Base-by-base conservation (phyloP, 2,113 vertebrate species). In the Eubucco bourcierii region DNA sequence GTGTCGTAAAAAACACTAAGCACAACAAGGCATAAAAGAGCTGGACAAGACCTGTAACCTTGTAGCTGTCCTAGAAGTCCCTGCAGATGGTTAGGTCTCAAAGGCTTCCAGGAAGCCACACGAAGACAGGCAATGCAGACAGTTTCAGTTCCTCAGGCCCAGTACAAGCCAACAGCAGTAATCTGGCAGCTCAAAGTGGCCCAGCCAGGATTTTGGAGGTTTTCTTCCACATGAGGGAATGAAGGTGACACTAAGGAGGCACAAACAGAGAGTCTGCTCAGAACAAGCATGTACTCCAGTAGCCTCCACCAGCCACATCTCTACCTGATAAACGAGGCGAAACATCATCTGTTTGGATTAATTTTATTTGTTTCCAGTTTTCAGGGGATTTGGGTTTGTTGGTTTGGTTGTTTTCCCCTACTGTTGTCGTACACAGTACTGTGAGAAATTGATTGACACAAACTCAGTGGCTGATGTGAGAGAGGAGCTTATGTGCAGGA, bases 211-310 rank as follows among this genome's bases (percentile, higher is more conserved):
- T n/a, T 65, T 16, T 47, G 27, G 24, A 71, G 24, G 10, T 53
- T 76, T 87, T 71, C 31, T 79, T 63, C 41, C 52, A 34, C 29
- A 2, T 20, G 19, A 71, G 78, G 64, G 31, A 67, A 47, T 23
- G 14, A 21, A 20, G 14, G 28, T 71, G 72, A 47, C 25, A 44
- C n/a, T 20, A 41, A 58, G 6, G 9, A 12, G n/a, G 75, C n/a
- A 52, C 23, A 83, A 68, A 37, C 55, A 73, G 59, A 53, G 17
- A 47, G 20, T 13, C 29, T 1, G 44, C 16, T 17, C 46, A 63
- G 46, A 70, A 65, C 5, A 28, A 0, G 1, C 2, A 8, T 5
- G 0, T 50, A 19, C 10, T 68, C 24, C 10, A 7, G 34, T 23
- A 80, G 18, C 37, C 33, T 25, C 53, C 52, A 63, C 10, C 24